Evolutionary conservation across 37 sponge, comb jelly and placozoan genomes (phyloP).

Genomic region (Spongilla lacustris): DNA sequence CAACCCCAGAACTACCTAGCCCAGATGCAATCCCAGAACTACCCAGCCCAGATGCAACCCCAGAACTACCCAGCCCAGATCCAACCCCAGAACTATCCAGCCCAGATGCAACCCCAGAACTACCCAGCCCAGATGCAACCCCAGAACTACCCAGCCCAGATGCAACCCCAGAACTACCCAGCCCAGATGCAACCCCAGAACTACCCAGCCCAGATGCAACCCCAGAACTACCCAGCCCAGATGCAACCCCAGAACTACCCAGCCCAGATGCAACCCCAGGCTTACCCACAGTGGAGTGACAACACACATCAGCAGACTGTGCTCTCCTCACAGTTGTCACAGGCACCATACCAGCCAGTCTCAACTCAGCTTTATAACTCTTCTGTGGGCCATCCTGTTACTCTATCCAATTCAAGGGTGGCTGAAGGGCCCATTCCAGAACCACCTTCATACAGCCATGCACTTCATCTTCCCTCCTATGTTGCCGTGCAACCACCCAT

Average conservation of each 20-base stretch:
- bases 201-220: too few relatives aligned
- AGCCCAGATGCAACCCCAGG: too few relatives aligned
- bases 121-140: background rate
- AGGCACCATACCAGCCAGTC: background rate
- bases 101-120: slow-evolving; percentile 1
- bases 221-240: too few relatives aligned
- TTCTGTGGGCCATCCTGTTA: background rate
- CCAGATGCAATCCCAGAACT: too few relatives aligned
- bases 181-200: too few relatives aligned
- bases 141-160: slow-evolving; percentile 3
- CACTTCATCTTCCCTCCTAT: slow-evolving; percentile 16
- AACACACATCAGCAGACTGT: too few relatives aligned
- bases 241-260: too few relatives aligned
- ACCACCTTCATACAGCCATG: slow-evolving; percentile 48
- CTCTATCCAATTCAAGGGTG: slow-evolving; percentile 15
- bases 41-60: too few relatives aligned
- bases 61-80: slow-evolving; percentile 5
- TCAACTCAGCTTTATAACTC: background rate
- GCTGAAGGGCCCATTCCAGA: slow-evolving; percentile 44
- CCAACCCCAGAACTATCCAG: background rate
- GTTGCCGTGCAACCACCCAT: slow-evolving; percentile 35
- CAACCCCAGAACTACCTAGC: too few relatives aligned
- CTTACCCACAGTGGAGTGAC: too few relatives aligned
- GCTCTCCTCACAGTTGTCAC: too few relatives aligned
- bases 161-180: too few relatives aligned